Evolutionary conservation across 2,113 vertebrate species (phyloP).

Genomic region (Tympanuchus pallidicinctus): DNA sequence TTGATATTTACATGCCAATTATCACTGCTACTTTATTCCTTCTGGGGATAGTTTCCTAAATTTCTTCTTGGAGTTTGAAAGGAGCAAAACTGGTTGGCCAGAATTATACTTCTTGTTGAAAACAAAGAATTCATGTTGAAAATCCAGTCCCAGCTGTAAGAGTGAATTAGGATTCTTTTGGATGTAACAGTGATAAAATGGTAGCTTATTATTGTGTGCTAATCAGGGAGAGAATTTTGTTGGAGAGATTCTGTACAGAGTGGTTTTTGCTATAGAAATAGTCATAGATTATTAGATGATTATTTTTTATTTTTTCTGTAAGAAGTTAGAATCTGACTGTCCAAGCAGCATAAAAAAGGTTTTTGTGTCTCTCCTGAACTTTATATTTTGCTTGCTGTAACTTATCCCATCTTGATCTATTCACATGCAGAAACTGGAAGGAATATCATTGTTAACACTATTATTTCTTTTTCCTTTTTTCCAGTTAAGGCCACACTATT

Average conservation of each 20-base stretch:
- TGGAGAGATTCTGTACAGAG: not conserved
- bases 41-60: not conserved
- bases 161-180: not conserved
- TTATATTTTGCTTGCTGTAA: not conserved
- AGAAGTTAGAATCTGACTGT: not conserved
- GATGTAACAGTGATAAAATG: not conserved
- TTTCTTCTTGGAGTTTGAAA: not conserved
- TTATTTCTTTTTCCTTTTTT: not conserved
- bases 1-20: not conserved
- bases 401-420: not conserved
- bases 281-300: not conserved
- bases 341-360: not conserved
- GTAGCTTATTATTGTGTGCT: not conserved
- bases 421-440: not conserved
- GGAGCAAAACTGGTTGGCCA: not conserved
- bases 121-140: not conserved
- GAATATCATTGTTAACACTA: not conserved
- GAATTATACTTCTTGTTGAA: not conserved
- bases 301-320: not conserved
- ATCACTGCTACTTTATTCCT: not conserved
- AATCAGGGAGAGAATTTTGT: not conserved
- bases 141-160: not conserved
- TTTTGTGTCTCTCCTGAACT: not conserved
- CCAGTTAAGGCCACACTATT: constrained; percentile 92
- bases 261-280: not conserved